Conservation (phyloP, 1,140 invertebrate species). For the Drosophila grimshawi region DNA sequence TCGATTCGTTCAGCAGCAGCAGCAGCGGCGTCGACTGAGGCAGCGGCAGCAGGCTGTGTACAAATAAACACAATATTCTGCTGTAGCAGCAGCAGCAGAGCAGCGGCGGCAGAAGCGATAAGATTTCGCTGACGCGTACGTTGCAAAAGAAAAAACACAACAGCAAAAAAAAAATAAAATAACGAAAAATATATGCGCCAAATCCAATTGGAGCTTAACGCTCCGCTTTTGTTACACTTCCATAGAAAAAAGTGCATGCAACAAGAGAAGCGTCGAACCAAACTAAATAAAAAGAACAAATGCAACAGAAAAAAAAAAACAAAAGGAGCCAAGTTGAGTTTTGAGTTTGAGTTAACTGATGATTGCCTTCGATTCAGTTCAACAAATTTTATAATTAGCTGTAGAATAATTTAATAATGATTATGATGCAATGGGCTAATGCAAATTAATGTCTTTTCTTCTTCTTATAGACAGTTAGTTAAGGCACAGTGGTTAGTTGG, state of each 20-base stretch:
- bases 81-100: slow-evolving; percentile 13
- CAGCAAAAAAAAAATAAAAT: slow-evolving; percentile 29
- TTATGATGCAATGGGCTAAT: not conserved
- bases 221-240: slow-evolving; percentile 79
- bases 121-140: slow-evolving; percentile 78
- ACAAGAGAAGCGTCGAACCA: slow-evolving; percentile 78
- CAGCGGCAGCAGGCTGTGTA: slow-evolving; percentile 26
- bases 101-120: slow-evolving; percentile 58
- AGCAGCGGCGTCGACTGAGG: slow-evolving; percentile 30
- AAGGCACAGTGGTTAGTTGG: not conserved
- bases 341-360: not conserved
- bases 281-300: slow-evolving; percentile 40
- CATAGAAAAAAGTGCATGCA: slow-evolving; percentile 80
- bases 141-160: slow-evolving; percentile 33
- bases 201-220: slow-evolving; percentile 81
- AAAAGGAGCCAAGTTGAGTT: slow-evolving; percentile 23
- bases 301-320: slow-evolving; percentile 23
- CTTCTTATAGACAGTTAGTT: not conserved
- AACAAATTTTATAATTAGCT: slow-evolving; percentile 50
- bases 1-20: slow-evolving; percentile 55
- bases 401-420: not conserved
- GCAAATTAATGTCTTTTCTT: too few relatives aligned
- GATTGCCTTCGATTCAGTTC: slow-evolving; percentile 57
- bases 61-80: slow-evolving; percentile 58
- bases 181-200: slow-evolving; percentile 12